Evolutionary conservation across 2,113 vertebrate species (phyloP).

Genomic region (Hyaena hyaena): DNA sequence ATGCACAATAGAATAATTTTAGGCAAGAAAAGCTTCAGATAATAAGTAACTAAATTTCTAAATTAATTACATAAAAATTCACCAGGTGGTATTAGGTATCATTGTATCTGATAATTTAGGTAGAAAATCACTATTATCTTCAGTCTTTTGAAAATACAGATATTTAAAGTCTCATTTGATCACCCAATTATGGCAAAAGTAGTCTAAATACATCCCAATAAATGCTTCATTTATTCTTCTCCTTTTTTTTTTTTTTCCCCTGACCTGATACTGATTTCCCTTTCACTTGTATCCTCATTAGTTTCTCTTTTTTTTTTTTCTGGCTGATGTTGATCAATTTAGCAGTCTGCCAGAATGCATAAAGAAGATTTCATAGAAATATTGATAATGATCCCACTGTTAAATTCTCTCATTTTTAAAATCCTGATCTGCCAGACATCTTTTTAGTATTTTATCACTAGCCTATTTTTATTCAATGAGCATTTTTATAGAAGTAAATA

Average conservation of each 20-base stretch:
- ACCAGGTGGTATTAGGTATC: neutral
- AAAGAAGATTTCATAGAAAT: conserved; percentile 28
- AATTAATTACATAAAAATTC: conserved; percentile 7
- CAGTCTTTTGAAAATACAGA: neutral
- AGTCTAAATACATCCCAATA: neutral
- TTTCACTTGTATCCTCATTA: neutral
- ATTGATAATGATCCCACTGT: neutral
- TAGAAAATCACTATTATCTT: neutral
- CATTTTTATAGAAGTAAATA: conserved; percentile 45
- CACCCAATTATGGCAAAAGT: neutral
- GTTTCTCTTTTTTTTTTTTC: conserved; percentile 32
- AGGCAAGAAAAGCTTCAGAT: neutral
- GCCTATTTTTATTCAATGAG: neutral
- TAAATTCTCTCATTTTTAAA: conserved; percentile 7
- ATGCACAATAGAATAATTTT: neutral
- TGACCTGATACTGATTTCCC: neutral
- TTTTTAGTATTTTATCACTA: neutral
- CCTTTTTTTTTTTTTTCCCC: neutral
- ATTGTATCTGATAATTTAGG: neutral
- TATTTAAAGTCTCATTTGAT: conserved; percentile 17
- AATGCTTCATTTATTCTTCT: conserved; percentile 42
- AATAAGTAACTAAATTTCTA: neutral
- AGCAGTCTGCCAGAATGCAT: neutral
- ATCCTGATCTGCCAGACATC: neutral
- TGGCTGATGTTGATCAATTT: neutral